A percentile compares a stretch with the other conserved stretches of the same genome.
These are phyloP conservation scores for Sceloporus tristichus DNA, from an alignment of 2,113 vertebrate species.

Conservation along the genomic window DNA sequence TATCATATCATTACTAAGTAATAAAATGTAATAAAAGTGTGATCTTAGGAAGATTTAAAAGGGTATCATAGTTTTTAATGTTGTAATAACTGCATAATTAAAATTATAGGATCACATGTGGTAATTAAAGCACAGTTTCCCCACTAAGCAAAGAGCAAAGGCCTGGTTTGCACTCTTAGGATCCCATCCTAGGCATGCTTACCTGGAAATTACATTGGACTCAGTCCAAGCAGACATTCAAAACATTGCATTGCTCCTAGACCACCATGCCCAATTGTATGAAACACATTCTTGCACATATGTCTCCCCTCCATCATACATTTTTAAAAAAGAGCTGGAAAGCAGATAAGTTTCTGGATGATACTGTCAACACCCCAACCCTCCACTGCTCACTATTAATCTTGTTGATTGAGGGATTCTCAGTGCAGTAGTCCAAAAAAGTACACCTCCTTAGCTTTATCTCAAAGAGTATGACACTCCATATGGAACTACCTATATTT, in stretches of 20 bases:
- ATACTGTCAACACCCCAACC: not conserved
- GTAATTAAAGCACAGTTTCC: conserved; percentile 61
- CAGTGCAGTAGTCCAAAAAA: not conserved
- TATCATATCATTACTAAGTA: conserved; percentile 72
- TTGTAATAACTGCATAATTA: conserved; percentile 71
- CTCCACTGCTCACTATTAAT: not conserved
- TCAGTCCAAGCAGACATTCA: not conserved
- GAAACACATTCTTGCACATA: not conserved
- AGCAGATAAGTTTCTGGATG: not conserved
- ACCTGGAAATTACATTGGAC: not conserved
- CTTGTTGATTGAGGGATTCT: not conserved
- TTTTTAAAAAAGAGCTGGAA: not conserved
- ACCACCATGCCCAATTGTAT: not conserved
- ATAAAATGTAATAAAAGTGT: conserved; percentile 77
- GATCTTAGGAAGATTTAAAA: conserved; percentile 74
- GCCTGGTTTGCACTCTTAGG: not conserved
- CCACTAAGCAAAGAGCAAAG: conserved; percentile 25
- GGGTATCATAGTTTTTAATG: conserved; percentile 71
- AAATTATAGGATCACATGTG: conserved; percentile 64
- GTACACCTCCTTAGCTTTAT: not conserved
- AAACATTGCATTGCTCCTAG: not conserved
- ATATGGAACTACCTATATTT: not conserved
- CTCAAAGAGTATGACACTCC: not conserved
- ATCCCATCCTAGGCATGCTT: not conserved
- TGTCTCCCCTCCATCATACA: not conserved